Conservation (phyloP, 2,113 vertebrate species). For the Ursus arctos region DNA sequence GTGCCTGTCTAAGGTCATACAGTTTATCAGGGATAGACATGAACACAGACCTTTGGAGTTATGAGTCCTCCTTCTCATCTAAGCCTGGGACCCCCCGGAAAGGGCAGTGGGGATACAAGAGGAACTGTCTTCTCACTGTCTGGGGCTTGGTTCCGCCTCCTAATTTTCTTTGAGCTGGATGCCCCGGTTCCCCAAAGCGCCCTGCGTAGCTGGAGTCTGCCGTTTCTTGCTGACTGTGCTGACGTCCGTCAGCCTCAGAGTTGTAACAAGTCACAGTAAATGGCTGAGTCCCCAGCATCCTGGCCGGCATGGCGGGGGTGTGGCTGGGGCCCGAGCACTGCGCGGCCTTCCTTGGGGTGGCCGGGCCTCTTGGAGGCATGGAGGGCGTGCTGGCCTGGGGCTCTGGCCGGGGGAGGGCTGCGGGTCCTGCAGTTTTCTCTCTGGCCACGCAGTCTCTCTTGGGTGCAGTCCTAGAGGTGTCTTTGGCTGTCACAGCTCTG, state of each 20-base stretch:
- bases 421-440: neutral
- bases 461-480: neutral
- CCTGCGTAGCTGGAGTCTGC: neutral
- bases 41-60: neutral
- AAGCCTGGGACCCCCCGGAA: neutral
- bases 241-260: neutral
- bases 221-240: neutral
- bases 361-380: neutral
- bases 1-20: neutral
- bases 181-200: neutral
- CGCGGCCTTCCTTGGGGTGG: neutral
- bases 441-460: neutral
- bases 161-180: neutral
- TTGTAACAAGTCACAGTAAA: neutral
- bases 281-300: neutral
- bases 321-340: neutral
- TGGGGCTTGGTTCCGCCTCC: accelerated
- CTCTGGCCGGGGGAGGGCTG: accelerated
- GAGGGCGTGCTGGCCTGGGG: neutral
- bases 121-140: neutral
- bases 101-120: neutral
- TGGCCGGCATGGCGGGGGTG: neutral
- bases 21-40: neutral
- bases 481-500: neutral
- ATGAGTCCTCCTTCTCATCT: neutral